Percentiles rank a stretch among this genome's conserved stretches.
Conservation (phyloP, 2,113 vertebrate genomes). For the Platichthys stellatus region DNA sequence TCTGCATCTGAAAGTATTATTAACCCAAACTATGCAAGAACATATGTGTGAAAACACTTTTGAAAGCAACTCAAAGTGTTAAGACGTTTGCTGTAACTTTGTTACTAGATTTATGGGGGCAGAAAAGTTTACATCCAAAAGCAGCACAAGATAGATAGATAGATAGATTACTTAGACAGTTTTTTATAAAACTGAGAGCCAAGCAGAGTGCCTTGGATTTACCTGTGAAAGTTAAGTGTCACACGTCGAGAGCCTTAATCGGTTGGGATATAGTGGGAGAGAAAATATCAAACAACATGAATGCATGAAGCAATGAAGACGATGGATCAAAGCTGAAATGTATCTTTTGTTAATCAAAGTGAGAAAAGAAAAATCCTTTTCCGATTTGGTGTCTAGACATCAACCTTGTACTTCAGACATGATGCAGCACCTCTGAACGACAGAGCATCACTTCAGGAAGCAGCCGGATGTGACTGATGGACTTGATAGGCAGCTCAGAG, state of each 20-base stretch:
- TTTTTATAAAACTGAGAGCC: background rate
- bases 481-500: constrained; percentile 1
- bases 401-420: background rate
- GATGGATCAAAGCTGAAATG: background rate
- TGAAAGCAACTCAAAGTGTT: background rate
- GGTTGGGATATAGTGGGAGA: background rate
- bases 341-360: background rate
- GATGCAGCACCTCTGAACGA: background rate
- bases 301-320: background rate
- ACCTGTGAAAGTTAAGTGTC: no score
- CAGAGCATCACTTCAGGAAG: background rate
- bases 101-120: background rate
- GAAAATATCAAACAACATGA: background rate
- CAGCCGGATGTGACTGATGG: constrained; percentile 7
- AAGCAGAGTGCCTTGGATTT: background rate
- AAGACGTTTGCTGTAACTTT: background rate
- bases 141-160: background rate
- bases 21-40: no score
- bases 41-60: background rate
- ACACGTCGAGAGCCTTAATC: background rate
- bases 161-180: no score
- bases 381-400: background rate
- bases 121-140: background rate
- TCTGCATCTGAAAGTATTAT: no score
- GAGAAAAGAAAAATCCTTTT: background rate